Conservation (phyloP, 2,797 vertebrate genomes). For the Leptodactylus fallax region DNA sequence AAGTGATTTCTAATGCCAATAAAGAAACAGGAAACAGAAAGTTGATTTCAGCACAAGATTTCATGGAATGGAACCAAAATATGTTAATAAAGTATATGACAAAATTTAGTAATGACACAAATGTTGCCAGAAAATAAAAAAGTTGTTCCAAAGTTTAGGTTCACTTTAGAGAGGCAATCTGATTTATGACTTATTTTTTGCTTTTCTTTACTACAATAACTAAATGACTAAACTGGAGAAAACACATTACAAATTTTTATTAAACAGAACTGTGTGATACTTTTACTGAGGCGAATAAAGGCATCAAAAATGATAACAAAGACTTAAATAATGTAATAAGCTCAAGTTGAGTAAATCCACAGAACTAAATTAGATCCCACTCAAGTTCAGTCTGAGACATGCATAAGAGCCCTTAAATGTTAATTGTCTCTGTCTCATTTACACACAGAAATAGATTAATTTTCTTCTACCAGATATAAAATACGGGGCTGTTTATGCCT, state of each 20-base stretch:
- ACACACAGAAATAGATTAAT: background rate
- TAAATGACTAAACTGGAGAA: background rate
- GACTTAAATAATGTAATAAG: background rate
- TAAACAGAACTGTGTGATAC: background rate
- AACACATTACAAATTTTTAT: background rate
- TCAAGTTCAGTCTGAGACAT: background rate
- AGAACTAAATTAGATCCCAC: conserved; percentile 4
- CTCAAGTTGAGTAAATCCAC: background rate
- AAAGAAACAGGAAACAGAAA: too few species aligned
- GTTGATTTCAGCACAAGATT: too few species aligned
- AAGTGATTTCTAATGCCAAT: too few species aligned
- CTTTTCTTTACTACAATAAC: background rate
- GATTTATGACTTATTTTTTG: background rate
- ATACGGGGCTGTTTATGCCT: background rate
- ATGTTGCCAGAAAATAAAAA: too few species aligned
- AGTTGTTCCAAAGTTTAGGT: too few species aligned
- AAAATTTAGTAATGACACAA: too few species aligned
- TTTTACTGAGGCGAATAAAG: background rate
- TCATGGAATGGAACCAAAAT: too few species aligned
- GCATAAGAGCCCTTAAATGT: conserved; percentile 20
- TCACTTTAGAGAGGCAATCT: too few species aligned
- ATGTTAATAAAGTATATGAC: too few species aligned
- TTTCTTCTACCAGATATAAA: background rate
- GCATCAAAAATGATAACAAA: background rate
- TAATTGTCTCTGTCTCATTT: conserved; percentile 31